Base-by-base conservation (phyloP, 2,113 vertebrate species). In the Hassar affinis region DNA sequence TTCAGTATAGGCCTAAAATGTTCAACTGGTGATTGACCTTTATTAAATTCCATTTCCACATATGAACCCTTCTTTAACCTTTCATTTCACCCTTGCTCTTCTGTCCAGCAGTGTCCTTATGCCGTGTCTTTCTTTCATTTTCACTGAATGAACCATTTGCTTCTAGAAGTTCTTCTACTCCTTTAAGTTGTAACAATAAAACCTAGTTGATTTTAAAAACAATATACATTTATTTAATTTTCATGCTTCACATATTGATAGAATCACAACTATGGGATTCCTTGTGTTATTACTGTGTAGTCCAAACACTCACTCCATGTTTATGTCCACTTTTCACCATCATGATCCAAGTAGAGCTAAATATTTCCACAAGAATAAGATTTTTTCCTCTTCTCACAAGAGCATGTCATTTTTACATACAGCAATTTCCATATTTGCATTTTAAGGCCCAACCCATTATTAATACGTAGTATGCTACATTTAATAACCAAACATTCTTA, bases 31-130 rank as follows among this genome's bases (percentile, higher is more conserved):
- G 18, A 62, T 3, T 33, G 30, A 62, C 42, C 57, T 74, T n/a
- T 51, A 76, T 62, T 82, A 76, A 82, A 72, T 56, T 75, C 30
- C 3, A 82, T 75, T 75, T 61, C 56, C 15, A 75, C 69, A 51
- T 42, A 62, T 75, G 61, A 62, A 45, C 75, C 42, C 27, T 52
- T 56, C 72, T 42, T 57, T 68, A 49, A 38, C 30, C 25, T 42
- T 78, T 64, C 52, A 38, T 79, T 38, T n/a, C 15, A 49, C 14
- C 45, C 51, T 14, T 71, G 25, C 38, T 75, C 38, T 6, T 38
- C 20, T 38, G 45, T 22, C 78, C 27, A 61, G n/a, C n/a, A 25
- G 25, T 62, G 6, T n/a, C 22, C 22, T 81, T 42, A 56, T 14
- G 6, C 3, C 57, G 61, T 72, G 22, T 30, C 33, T 33, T 71